Conservation (phyloP, 2,888 invertebrate genomes). For the Alsophila aescularia region DNA sequence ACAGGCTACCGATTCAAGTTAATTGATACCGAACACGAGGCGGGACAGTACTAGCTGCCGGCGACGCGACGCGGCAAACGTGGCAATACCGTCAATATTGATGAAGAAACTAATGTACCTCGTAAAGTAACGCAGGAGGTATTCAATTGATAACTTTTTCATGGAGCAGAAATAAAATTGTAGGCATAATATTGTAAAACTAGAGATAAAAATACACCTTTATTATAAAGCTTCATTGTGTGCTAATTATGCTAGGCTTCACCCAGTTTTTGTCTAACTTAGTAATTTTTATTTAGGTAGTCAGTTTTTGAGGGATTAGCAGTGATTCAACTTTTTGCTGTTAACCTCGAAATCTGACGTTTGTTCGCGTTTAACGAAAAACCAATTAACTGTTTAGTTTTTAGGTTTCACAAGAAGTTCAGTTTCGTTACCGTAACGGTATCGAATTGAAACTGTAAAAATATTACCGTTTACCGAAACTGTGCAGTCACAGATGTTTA, state of each 20-base stretch:
- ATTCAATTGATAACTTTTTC: too few species aligned
- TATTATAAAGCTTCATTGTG: constrained; percentile 1
- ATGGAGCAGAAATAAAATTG: too few species aligned
- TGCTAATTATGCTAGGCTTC: neutral
- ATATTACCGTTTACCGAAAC: constrained; percentile 22
- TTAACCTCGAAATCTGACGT: constrained; percentile 14
- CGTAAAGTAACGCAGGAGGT: too few species aligned
- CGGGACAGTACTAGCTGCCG: constrained; percentile 7
- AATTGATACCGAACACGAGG: constrained; percentile 21
- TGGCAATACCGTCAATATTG: too few species aligned
- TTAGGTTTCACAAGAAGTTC: constrained; percentile 23
- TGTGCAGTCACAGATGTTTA: constrained; percentile 16
- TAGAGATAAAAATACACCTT: too few species aligned
- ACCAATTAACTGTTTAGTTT: constrained; percentile 21
- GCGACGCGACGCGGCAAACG: too few species aligned
- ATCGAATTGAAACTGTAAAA: constrained; percentile 28
- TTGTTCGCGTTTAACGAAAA: constrained; percentile 15
- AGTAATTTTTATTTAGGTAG: constrained; percentile 4
- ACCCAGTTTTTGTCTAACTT: constrained; percentile 1
- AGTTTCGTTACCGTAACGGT: constrained; percentile 22
- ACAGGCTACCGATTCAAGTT: constrained; percentile 24
- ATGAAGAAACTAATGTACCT: too few species aligned
- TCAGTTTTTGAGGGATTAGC: constrained; percentile 7
- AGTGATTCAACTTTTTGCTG: constrained; percentile 19
- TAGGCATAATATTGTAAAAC: too few species aligned